Conservation (phyloP, 1,140 invertebrate species). For the Tetragnatha versicolor region DNA sequence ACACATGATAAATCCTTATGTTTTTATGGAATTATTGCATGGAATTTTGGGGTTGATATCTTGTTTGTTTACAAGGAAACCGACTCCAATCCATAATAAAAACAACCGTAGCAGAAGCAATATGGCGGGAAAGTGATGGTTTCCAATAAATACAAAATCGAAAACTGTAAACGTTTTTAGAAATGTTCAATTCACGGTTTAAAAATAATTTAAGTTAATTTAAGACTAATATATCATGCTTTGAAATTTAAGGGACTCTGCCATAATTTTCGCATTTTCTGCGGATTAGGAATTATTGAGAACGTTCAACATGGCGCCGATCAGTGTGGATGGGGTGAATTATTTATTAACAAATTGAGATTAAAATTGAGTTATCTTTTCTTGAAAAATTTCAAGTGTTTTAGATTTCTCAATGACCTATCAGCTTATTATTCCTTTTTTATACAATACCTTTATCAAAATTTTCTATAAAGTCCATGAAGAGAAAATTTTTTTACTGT, state of each 20-base stretch:
- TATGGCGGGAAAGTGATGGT: constrained; percentile 48
- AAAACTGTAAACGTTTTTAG: constrained; percentile 7
- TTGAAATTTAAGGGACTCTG: not conserved
- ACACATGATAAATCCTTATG: constrained; percentile 25
- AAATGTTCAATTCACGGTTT: too few relatives aligned
- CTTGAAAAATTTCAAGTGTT: too few relatives aligned
- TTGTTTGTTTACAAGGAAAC: not conserved
- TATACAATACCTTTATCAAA: too few relatives aligned
- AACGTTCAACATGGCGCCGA: too few relatives aligned
- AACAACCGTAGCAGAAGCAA: constrained; percentile 40
- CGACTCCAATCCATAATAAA: constrained; percentile 46
- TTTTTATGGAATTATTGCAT: constrained; percentile 3
- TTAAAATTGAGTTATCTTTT: too few relatives aligned
- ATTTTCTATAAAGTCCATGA: too few relatives aligned
- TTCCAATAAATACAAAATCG: constrained; percentile 47
- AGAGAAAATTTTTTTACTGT: too few relatives aligned
- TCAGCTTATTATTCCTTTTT: too few relatives aligned
- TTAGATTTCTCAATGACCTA: too few relatives aligned
- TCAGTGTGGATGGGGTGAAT: too few relatives aligned
- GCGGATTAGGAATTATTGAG: too few relatives aligned
- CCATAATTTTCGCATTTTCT: constrained; percentile 13
- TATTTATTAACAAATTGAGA: too few relatives aligned
- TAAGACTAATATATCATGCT: not conserved
- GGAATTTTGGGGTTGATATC: not conserved
- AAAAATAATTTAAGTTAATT: not conserved